phyloP scores from a whole-genome alignment of 2,888 invertebrate species.

The Alentia gelatinosa region DNA sequence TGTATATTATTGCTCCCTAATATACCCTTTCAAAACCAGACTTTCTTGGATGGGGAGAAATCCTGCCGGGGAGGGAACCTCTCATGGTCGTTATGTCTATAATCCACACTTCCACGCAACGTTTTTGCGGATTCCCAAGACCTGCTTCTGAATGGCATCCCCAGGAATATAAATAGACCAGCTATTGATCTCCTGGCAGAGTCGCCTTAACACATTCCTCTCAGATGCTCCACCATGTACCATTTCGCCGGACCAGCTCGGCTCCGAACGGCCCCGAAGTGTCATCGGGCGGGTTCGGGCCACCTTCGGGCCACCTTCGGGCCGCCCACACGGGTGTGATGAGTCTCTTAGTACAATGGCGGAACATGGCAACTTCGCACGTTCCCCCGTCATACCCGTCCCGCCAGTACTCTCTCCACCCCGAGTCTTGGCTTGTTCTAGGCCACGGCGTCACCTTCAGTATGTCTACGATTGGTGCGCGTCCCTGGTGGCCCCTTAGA shows the following conservation, averaged over 20 bases:
- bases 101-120: too few relatives aligned
- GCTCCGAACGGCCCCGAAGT: background rate
- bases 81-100: too few relatives aligned
- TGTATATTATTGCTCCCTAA: too few relatives aligned
- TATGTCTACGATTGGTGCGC: background rate
- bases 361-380: background rate
- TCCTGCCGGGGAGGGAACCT: too few relatives aligned
- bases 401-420: background rate
- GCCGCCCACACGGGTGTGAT: background rate
- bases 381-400: background rate
- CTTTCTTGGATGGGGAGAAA: too few relatives aligned
- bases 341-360: background rate
- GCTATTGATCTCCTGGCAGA: background rate
- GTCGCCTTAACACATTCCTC: background rate
- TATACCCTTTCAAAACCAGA: too few relatives aligned
- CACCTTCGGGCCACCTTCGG: background rate
- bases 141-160: background rate
- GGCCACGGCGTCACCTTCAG: background rate
- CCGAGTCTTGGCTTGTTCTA: background rate
- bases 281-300: background rate
- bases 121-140: background rate
- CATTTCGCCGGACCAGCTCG: background rate
- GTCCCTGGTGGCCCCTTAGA: background rate
- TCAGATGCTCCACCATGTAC: background rate
- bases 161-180: background rate